Percentiles rank a stretch among this genome's conserved stretches.
These are phyloP conservation scores for Anastrepha obliqua DNA, from an alignment of 1,140 invertebrate genomes.

Conservation along the genomic window DNA sequence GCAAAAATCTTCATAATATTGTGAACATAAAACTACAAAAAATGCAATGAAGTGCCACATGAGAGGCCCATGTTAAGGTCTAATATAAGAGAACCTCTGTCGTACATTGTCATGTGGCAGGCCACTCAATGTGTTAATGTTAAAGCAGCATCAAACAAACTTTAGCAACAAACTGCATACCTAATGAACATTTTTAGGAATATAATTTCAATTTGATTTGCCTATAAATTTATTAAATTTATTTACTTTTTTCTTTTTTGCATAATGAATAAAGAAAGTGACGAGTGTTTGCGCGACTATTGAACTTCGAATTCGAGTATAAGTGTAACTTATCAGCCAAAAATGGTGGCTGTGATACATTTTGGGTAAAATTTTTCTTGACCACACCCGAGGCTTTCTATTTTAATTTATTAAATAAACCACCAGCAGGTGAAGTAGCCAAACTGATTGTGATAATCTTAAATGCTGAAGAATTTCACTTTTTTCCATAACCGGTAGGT, in stretches of 20 bases:
- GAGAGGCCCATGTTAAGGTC: too few species aligned
- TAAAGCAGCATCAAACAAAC: too few species aligned
- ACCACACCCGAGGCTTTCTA: slow-evolving; percentile 45
- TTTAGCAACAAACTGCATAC: too few species aligned
- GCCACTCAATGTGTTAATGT: too few species aligned
- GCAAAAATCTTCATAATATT: too few species aligned
- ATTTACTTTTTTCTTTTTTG: neutral
- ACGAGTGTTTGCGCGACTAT: neutral
- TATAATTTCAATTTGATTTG: neutral
- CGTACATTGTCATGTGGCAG: too few species aligned
- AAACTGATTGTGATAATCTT: neutral
- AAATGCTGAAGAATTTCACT: slow-evolving; percentile 33
- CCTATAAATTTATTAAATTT: neutral
- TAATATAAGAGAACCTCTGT: too few species aligned
- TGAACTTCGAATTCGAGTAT: neutral
- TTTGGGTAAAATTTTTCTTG: neutral
- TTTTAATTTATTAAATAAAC: slow-evolving; percentile 44
- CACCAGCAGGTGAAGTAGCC: neutral
- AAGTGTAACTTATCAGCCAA: neutral
- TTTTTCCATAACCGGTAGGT: slow-evolving; percentile 14
- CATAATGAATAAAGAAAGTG: slow-evolving; percentile 17
- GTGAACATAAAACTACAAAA: too few species aligned
- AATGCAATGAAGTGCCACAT: too few species aligned
- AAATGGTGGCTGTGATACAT: neutral
- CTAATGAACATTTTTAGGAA: too few species aligned